Percentiles rank a stretch among this genome's conserved stretches.
These are phyloP conservation scores for Apodemus sylvaticus DNA, from an alignment of 2,113 vertebrate species.

Conservation along the genomic window DNA sequence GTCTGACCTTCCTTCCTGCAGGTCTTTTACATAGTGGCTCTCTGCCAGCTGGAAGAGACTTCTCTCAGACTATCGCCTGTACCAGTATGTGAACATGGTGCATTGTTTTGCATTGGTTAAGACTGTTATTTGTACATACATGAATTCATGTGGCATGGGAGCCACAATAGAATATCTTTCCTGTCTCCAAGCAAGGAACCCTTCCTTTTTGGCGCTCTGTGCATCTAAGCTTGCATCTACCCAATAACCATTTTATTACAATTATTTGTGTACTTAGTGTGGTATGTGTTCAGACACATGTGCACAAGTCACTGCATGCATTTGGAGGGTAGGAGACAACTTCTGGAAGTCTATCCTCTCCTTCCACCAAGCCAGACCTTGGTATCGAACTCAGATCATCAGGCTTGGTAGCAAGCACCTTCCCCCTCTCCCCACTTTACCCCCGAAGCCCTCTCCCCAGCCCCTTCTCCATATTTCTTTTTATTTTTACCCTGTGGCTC, in stretches of 20 bases:
- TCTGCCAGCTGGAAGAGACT: neutral
- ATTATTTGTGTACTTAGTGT: neutral
- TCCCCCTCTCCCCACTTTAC: neutral
- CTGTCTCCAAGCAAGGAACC: neutral
- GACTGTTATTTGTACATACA: neutral
- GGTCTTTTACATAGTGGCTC: neutral
- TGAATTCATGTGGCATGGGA: neutral
- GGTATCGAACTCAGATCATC: neutral
- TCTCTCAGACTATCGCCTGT: neutral
- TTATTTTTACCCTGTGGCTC: neutral
- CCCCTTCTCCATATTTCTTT: neutral
- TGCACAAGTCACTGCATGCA: neutral
- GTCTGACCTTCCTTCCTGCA: neutral
- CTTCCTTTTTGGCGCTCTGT: neutral
- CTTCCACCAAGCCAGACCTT: neutral
- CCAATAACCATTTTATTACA: neutral
- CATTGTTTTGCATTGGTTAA: neutral
- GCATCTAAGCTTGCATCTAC: rapidly evolving
- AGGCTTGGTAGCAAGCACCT: neutral
- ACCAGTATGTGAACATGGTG: neutral
- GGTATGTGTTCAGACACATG: neutral
- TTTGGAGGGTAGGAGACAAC: neutral
- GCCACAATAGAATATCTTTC: neutral
- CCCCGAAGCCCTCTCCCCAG: neutral
- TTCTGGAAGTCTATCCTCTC: neutral